These are phyloP conservation scores for Potamarius usumacintae DNA, from an alignment of 2,113 vertebrate genomes.

Conservation along the genomic window DNA sequence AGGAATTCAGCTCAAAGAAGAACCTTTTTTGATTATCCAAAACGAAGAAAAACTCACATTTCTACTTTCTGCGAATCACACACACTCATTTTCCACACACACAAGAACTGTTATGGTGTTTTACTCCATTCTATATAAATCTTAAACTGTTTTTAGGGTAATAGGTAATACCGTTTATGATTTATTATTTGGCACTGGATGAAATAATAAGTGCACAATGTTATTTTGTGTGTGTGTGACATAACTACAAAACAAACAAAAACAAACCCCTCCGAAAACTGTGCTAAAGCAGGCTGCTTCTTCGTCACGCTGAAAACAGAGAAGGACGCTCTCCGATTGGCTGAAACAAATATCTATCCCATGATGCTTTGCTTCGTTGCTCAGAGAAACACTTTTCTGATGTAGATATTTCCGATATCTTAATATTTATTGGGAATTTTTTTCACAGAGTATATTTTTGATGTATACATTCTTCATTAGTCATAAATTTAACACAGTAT, in stretches of 20 bases:
- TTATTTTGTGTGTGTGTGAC: not conserved
- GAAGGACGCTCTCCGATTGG: not conserved
- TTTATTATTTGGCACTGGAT: not conserved
- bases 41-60: not conserved
- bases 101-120: not conserved
- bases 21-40: no score
- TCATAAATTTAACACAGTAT: no score
- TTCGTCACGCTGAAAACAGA: not conserved
- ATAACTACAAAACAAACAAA: no score
- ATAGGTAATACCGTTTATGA: not conserved
- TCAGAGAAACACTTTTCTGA: not conserved
- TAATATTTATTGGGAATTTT: not conserved
- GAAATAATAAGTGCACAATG: not conserved
- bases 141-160: not conserved
- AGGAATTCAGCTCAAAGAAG: no score
- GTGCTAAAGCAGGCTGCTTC: not conserved
- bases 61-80: not conserved
- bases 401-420: not conserved
- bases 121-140: not conserved
- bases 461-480: no score
- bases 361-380: not conserved
- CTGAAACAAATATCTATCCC: not conserved
- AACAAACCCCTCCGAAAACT: no score
- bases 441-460: not conserved
- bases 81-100: not conserved